These are phyloP conservation scores for Acanthosepion pharaonis DNA, from an alignment of 2,888 invertebrate genomes.

Conservation along the genomic window DNA sequence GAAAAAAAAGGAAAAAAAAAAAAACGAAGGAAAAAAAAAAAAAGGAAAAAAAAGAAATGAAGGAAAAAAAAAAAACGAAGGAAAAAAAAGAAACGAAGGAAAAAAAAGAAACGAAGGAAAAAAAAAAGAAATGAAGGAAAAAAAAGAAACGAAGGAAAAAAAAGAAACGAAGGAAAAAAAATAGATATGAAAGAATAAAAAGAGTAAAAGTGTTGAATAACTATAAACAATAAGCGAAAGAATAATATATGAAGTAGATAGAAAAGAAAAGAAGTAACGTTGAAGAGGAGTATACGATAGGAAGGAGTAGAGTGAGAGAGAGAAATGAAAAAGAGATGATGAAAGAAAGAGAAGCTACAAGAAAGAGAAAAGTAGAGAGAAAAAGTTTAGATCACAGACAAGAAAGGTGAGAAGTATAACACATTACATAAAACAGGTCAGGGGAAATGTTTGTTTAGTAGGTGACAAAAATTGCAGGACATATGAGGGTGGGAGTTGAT, in stretches of 20 bases:
- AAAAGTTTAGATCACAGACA: neutral
- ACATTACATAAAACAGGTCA: neutral
- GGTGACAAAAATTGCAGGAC: constrained; percentile 21
- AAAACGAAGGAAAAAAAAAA: neutral
- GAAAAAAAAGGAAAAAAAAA: too few species aligned
- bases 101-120: neutral
- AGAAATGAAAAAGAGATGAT: neutral
- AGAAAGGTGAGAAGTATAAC: neutral
- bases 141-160: neutral
- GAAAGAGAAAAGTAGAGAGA: neutral
- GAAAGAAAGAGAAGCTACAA: neutral
- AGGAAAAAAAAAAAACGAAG: too few species aligned
- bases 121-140: neutral
- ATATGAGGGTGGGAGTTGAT: neutral
- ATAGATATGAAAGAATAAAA: neutral
- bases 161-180: neutral
- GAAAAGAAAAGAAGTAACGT: neutral
- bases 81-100: neutral
- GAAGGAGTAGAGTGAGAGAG: neutral
- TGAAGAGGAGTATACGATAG: neutral
- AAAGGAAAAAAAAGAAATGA: too few species aligned
- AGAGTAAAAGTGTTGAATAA: neutral
- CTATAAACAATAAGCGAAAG: neutral
- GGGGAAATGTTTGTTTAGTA: constrained; percentile 33
- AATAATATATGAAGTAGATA: too few species aligned